phyloP scores from a whole-genome alignment of 2,113 vertebrate species.

The Melanotaenia duboulayi region DNA sequence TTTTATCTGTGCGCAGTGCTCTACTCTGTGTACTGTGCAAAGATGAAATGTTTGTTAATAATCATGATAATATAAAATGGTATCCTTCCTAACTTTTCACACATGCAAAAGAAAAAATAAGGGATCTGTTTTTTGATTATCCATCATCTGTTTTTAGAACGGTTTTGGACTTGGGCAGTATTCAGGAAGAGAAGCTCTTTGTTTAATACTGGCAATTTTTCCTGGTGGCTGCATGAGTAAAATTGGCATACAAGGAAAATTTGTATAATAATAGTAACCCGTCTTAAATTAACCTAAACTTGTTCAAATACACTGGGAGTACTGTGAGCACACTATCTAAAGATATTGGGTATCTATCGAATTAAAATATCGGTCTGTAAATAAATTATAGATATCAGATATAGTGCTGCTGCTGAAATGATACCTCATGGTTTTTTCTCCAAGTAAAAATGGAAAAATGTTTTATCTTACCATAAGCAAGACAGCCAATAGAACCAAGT shows the following conservation, averaged over 20 bases:
- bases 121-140: neutral
- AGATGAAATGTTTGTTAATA: neutral
- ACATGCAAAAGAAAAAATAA: neutral
- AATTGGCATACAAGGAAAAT: neutral
- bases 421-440: too few relatives aligned
- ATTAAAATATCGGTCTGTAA: too few relatives aligned
- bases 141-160: neutral
- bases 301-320: too few relatives aligned
- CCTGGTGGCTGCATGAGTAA: neutral
- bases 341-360: too few relatives aligned
- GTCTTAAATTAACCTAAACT: neutral
- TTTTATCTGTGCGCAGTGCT: neutral
- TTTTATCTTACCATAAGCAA: too few relatives aligned
- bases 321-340: too few relatives aligned
- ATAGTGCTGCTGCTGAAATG: too few relatives aligned
- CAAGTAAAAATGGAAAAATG: too few relatives aligned
- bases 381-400: too few relatives aligned
- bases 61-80: too few relatives aligned
- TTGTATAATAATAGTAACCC: neutral
- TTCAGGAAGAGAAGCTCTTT: neutral
- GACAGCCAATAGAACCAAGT: too few relatives aligned
- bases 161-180: neutral
- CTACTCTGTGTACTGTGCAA: neutral
- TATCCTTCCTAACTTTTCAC: too few relatives aligned
- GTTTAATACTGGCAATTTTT: neutral